phyloP scores from a whole-genome alignment of 1,140 invertebrate species.

The Listronotus oregonensis region DNA sequence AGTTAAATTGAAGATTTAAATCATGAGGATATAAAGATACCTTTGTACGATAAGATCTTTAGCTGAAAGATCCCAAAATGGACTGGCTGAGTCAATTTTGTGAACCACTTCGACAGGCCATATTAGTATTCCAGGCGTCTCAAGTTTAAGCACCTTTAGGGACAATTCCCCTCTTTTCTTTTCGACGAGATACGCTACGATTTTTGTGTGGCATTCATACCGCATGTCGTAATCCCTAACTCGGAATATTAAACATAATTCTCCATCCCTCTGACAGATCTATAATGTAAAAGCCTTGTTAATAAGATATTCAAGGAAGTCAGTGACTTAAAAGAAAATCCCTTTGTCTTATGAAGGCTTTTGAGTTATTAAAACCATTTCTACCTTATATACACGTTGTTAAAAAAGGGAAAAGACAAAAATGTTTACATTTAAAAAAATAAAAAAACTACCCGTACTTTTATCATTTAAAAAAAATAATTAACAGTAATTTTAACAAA shows the following conservation, averaged over 20 bases:
- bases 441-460: too few species aligned
- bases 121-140: conserved; percentile 59
- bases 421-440: too few species aligned
- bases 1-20: too few species aligned
- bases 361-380: not conserved
- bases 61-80: conserved; percentile 61
- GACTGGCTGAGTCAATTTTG: conserved; percentile 64
- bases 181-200: conserved; percentile 62
- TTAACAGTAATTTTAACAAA: too few species aligned
- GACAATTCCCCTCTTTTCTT: conserved; percentile 44
- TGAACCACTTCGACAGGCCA: conserved; percentile 70
- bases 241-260: conserved; percentile 65
- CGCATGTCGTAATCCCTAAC: conserved; percentile 64
- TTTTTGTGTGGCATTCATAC: conserved; percentile 63
- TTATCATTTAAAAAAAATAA: too few species aligned
- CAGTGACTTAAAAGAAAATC: conserved; percentile 10
- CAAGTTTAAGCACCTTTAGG: conserved; percentile 44
- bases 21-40: conserved; percentile 37
- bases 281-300: conserved; percentile 41
- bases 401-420: too few species aligned
- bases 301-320: conserved; percentile 12
- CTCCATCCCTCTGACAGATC: conserved; percentile 66
- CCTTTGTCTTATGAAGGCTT: not conserved
- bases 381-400: too few species aligned
- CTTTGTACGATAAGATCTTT: conserved; percentile 63